Percentiles rank a stretch among this genome's conserved stretches.
Conservation (phyloP, 2,113 vertebrate genomes). For the Paramisgurnus dabryanus region DNA sequence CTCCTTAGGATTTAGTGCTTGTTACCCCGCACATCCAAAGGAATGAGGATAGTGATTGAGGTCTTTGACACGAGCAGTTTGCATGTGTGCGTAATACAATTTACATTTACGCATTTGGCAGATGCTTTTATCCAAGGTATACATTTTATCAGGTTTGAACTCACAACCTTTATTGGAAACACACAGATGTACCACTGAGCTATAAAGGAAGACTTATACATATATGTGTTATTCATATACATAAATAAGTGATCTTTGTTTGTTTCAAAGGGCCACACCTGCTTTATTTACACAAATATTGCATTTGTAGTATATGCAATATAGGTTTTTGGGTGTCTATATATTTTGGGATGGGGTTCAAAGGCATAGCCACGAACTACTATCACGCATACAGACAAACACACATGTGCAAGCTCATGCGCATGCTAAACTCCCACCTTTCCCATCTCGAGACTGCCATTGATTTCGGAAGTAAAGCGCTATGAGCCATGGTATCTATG, state of each 20-base stretch:
- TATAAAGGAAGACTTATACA: too few species aligned
- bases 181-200: too few species aligned
- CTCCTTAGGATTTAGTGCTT: not conserved
- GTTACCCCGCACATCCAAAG: not conserved
- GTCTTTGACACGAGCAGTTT: not conserved
- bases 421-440: constrained; percentile 45
- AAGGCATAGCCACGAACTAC: constrained; percentile 5
- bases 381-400: constrained; percentile 6
- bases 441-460: constrained; percentile 69
- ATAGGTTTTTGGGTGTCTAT: too few species aligned
- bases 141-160: too few species aligned
- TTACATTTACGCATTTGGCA: not conserved
- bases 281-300: too few species aligned
- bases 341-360: too few species aligned
- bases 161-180: too few species aligned
- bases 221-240: too few species aligned
- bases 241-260: too few species aligned
- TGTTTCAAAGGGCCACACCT: too few species aligned
- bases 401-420: constrained; percentile 33
- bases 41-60: constrained; percentile 10
- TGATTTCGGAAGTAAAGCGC: constrained; percentile 77
- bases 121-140: too few species aligned
- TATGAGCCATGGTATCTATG: constrained; percentile 78
- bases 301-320: too few species aligned
- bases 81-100: not conserved